Conservation (phyloP, 1,140 invertebrate genomes). For the Leptestheria dahalacensis region DNA sequence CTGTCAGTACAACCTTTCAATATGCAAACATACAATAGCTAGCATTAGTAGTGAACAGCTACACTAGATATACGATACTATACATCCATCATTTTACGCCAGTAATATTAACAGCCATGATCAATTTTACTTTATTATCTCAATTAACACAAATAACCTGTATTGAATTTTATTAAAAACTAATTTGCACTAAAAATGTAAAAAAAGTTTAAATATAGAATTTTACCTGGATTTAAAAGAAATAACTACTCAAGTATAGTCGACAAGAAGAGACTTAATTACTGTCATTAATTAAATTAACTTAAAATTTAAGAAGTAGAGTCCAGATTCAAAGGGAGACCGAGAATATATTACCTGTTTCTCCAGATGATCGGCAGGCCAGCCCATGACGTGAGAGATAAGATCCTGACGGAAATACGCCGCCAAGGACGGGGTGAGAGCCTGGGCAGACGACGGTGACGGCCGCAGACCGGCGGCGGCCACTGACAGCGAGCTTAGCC, state of each 20-base stretch:
- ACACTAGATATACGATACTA: too few relatives aligned
- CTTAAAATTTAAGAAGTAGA: conserved; percentile 4
- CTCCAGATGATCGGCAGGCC: conserved; percentile 81
- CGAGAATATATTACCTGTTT: conserved; percentile 55
- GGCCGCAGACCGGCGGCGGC: conserved; percentile 33
- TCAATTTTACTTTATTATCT: too few relatives aligned
- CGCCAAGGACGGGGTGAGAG: conserved; percentile 70
- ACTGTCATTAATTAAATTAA: neutral
- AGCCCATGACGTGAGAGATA: conserved; percentile 75
- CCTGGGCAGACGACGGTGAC: conserved; percentile 25
- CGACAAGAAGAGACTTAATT: neutral
- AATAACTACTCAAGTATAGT: conserved; percentile 9
- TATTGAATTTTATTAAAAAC: too few relatives aligned
- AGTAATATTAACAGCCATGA: too few relatives aligned
- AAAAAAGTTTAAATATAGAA: too few relatives aligned
- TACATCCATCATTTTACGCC: too few relatives aligned
- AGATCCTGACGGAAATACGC: conserved; percentile 84
- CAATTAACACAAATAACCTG: too few relatives aligned
- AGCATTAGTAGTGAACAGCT: too few relatives aligned
- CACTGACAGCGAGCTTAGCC: conserved; percentile 28
- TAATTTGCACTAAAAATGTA: too few relatives aligned
- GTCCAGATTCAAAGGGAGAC: neutral
- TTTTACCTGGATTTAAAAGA: too few relatives aligned
- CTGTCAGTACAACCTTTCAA: too few relatives aligned
- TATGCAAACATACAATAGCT: too few relatives aligned